phyloP scores from a whole-genome alignment of 2,113 vertebrate species.

The Macrotis lagotis region DNA sequence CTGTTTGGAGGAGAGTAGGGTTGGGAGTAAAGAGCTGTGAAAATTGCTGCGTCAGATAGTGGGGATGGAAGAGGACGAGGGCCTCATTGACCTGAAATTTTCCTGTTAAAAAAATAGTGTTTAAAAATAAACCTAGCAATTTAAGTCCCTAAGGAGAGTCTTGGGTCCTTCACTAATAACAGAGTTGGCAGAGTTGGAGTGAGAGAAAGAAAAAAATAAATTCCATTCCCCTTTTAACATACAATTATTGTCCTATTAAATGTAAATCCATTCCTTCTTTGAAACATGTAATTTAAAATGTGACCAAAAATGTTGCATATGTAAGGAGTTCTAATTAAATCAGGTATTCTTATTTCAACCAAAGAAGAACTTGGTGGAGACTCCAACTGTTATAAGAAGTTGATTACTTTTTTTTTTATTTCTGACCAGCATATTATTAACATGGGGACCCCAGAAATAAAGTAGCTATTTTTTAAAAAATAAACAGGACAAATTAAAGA shows the following conservation, averaged over 20 bases:
- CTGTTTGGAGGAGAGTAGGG: not conserved
- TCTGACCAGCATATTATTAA: constrained; percentile 63
- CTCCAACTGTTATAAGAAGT: constrained; percentile 55
- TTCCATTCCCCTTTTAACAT: constrained; percentile 69
- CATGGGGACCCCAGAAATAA: constrained; percentile 55
- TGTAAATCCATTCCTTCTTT: constrained; percentile 67
- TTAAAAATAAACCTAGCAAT: constrained; percentile 71
- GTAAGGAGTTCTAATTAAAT: constrained; percentile 67
- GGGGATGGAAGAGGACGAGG: not conserved
- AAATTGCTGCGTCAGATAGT: constrained; percentile 38
- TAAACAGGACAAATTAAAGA: constrained; percentile 53
- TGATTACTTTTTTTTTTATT: constrained; percentile 58
- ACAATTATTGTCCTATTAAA: constrained; percentile 71
- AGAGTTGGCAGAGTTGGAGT: constrained; percentile 54
- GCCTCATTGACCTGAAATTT: constrained; percentile 40
- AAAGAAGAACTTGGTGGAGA: constrained; percentile 60
- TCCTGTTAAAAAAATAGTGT: not conserved
- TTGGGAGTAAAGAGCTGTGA: not conserved
- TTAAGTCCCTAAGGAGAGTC: constrained; percentile 59
- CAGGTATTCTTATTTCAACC: constrained; percentile 69
- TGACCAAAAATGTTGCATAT: constrained; percentile 68
- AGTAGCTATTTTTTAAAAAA: constrained; percentile 58
- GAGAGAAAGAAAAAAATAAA: constrained; percentile 67
- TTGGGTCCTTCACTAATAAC: constrained; percentile 65
- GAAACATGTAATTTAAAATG: constrained; percentile 69